phyloP scores from a whole-genome alignment of 2,888 invertebrate genomes.

The Drosophila monieri region DNA sequence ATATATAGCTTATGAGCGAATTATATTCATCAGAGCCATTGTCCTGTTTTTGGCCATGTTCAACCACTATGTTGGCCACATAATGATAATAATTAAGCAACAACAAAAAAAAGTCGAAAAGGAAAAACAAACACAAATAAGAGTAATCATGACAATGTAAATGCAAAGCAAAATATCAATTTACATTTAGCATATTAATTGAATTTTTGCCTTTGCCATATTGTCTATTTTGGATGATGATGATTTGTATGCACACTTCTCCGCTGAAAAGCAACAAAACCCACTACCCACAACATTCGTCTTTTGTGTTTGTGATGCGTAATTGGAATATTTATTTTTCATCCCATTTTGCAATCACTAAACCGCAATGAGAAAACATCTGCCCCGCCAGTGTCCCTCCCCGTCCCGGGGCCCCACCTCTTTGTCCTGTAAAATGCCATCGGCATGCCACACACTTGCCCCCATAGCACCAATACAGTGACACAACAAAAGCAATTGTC shows the following conservation, averaged over 20 bases:
- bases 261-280: conserved; percentile 4
- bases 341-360: conserved; percentile 72
- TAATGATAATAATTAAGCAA: conserved; percentile 30
- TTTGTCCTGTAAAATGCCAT: conserved; percentile 22
- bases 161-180: conserved; percentile 71
- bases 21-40: conserved; percentile 27
- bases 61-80: conserved; percentile 15
- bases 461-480: not conserved
- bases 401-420: conserved; percentile 1
- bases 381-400: not conserved
- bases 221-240: conserved; percentile 58
- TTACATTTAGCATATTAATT: conserved; percentile 78
- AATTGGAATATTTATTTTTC: conserved; percentile 79
- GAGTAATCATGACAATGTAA: conserved; percentile 49
- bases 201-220: conserved; percentile 71
- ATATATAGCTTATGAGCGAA: conserved; percentile 22
- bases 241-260: conserved; percentile 27
- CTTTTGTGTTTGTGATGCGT: conserved; percentile 49
- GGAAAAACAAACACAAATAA: conserved; percentile 27
- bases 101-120: conserved; percentile 8
- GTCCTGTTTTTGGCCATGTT: conserved; percentile 10
- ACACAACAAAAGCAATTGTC: conserved; percentile 72
- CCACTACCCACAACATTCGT: not conserved
- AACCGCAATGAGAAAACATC: conserved; percentile 54
- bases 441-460: conserved; percentile 12